A percentile compares a stretch with the other conserved stretches of the same genome.
These are phyloP conservation scores for Nasonia vitripennis DNA, from an alignment of 1,140 invertebrate species.

Conservation along the genomic window DNA sequence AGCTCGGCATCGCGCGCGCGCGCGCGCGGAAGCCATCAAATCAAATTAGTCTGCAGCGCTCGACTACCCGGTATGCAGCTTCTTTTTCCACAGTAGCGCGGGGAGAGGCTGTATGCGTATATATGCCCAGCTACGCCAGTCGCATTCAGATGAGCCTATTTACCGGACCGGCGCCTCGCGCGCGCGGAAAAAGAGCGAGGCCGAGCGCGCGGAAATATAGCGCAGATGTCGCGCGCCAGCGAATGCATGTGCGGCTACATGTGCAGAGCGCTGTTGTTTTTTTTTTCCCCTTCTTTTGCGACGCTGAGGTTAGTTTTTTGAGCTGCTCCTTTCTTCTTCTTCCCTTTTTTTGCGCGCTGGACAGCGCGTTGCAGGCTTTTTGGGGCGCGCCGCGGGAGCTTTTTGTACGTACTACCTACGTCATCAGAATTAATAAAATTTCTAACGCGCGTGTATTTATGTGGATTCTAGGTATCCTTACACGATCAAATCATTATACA, in stretches of 20 bases:
- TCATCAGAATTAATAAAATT: no score
- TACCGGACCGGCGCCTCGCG: constrained; percentile 61
- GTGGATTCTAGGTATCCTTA: no score
- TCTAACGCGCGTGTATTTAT: no score
- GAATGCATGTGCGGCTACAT: neutral
- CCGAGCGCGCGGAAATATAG: neutral
- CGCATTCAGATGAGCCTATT: constrained; percentile 69
- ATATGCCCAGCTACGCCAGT: constrained; percentile 52
- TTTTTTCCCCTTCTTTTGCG: neutral
- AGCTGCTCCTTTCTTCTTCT: neutral
- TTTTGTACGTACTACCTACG: no score
- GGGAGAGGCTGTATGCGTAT: neutral
- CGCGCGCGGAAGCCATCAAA: constrained; percentile 22
- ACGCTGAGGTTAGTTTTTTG: neutral
- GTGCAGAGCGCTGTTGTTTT: no score
- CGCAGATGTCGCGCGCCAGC: neutral
- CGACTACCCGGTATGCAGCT: neutral
- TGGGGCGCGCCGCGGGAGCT: no score
- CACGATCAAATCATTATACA: no score
- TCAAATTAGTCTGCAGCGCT: constrained; percentile 47
- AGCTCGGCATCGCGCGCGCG: neutral
- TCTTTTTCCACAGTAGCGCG: constrained; percentile 43
- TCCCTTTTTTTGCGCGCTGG: neutral
- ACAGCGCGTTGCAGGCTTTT: no score
- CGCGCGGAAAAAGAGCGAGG: constrained; percentile 4